Percentiles rank a stretch among this genome's conserved stretches.
phyloP scores from a whole-genome alignment of 2,797 vertebrate genomes.

The Chiroxiphia lanceolata region DNA sequence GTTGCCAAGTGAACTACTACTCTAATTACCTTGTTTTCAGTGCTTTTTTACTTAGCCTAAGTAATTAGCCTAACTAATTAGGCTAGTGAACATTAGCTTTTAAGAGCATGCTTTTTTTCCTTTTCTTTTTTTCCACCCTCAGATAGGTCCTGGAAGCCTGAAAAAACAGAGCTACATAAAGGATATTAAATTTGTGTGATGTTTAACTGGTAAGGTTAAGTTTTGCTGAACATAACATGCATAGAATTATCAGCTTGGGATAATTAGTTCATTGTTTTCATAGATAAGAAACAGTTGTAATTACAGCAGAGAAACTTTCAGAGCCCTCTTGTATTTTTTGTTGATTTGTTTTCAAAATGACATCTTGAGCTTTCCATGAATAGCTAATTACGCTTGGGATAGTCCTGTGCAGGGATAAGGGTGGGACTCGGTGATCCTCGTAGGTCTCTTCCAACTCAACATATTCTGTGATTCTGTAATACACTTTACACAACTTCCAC shows the following conservation, averaged over 20 bases:
- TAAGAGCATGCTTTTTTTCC: not conserved
- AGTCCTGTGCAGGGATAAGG: not conserved
- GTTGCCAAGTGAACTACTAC: not conserved
- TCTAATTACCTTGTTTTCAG: not conserved
- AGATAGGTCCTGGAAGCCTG: not conserved
- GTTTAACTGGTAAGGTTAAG: not conserved
- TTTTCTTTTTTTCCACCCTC: accelerated
- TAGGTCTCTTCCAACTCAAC: not conserved
- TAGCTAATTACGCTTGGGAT: not conserved
- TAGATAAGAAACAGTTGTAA: not conserved
- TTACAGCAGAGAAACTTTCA: not conserved
- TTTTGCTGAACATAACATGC: not conserved
- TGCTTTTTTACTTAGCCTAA: not conserved
- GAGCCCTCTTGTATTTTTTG: not conserved
- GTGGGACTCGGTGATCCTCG: not conserved
- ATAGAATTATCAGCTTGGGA: not conserved
- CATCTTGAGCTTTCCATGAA: not conserved
- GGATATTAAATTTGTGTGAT: not conserved
- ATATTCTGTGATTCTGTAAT: not conserved
- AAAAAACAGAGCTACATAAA: not conserved
- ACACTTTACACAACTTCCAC: not conserved
- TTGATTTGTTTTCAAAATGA: not conserved
- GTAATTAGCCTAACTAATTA: not conserved
- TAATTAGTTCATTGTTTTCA: not conserved
- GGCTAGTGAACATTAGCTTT: not conserved